Evolutionary conservation across 2,888 invertebrate species (phyloP).

Genomic region (Leptinotarsa juncta): DNA sequence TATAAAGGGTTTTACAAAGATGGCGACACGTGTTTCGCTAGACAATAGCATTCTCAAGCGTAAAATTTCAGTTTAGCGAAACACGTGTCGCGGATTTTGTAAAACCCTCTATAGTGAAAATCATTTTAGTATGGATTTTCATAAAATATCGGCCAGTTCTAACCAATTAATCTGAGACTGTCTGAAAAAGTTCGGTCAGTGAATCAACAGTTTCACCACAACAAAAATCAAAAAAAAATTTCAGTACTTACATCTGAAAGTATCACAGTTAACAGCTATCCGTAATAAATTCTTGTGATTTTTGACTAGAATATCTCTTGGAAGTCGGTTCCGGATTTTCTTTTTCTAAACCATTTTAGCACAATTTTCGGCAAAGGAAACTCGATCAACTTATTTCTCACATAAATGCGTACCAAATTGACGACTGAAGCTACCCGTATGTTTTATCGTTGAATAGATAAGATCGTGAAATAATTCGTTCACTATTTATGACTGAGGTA

Average conservation of each 20-base stretch:
- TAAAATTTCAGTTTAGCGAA: no score
- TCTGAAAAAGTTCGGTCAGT: no score
- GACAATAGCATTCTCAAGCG: no score
- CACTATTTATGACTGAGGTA: conserved; percentile 1
- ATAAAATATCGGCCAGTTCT: no score
- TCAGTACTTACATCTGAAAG: background rate
- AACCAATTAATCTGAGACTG: no score
- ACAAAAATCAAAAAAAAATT: background rate
- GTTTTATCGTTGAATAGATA: conserved; percentile 39
- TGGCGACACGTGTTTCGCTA: no score
- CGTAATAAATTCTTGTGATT: background rate
- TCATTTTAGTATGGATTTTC: no score
- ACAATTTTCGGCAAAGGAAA: background rate
- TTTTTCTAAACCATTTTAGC: no score
- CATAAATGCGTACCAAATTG: background rate
- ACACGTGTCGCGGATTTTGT: no score
- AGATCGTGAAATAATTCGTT: conserved; percentile 30
- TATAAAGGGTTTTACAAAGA: no score
- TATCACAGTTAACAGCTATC: background rate
- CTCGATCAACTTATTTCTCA: background rate
- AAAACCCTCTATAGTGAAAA: no score
- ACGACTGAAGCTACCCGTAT: conserved; percentile 30
- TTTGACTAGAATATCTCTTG: background rate
- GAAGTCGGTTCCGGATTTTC: no score
- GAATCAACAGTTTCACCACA: background rate